Evolutionary conservation across 1,140 invertebrate species (phyloP).

Genomic region (Theocolax elegans): DNA sequence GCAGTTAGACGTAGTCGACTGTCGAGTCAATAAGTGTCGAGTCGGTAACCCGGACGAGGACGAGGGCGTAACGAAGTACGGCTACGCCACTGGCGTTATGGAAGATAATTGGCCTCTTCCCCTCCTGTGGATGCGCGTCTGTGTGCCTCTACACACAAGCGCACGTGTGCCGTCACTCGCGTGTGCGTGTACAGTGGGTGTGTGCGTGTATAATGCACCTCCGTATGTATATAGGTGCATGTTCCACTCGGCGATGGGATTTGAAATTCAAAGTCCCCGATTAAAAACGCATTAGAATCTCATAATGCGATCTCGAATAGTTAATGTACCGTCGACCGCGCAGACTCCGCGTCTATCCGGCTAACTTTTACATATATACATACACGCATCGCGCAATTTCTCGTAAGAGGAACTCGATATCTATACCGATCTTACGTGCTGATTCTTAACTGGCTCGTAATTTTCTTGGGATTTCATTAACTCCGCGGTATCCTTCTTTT

Average conservation of each 20-base stretch:
- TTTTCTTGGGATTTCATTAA: constrained; percentile 22
- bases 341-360: constrained; percentile 33
- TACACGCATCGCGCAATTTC: neutral
- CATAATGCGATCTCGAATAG: constrained; percentile 43
- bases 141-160: no score
- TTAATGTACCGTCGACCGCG: constrained; percentile 21
- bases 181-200: neutral
- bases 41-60: constrained; percentile 25
- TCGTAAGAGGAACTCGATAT: constrained; percentile 1
- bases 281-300: constrained; percentile 65
- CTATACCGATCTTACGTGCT: neutral
- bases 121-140: constrained; percentile 10
- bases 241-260: constrained; percentile 50
- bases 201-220: neutral
- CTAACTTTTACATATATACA: neutral
- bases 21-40: constrained; percentile 36
- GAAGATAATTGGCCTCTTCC: constrained; percentile 51
- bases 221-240: neutral
- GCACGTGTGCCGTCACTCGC: neutral
- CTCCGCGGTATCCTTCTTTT: neutral
- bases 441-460: neutral
- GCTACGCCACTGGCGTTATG: constrained; percentile 49
- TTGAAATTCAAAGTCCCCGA: constrained; percentile 65
- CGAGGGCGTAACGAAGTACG: constrained; percentile 14
- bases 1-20: constrained; percentile 1